A percentile compares a stretch with the other conserved stretches of the same genome.
phyloP scores from a whole-genome alignment of 2,797 vertebrate genomes.

The Threskiornis aethiopicus region DNA sequence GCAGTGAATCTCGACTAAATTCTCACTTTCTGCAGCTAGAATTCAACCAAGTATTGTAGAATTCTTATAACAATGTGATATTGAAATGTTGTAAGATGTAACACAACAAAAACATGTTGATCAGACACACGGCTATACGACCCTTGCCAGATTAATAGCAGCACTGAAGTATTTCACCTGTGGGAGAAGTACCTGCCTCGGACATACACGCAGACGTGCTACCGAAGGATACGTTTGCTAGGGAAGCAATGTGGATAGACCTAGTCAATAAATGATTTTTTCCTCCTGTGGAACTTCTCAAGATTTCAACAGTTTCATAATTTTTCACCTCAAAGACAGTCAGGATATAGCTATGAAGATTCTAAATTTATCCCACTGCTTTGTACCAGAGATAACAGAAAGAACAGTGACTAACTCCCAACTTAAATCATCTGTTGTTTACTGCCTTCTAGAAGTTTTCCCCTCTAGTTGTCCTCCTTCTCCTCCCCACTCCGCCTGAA shows the following conservation, averaged over 20 bases:
- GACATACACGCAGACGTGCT: not conserved
- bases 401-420: not conserved
- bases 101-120: not conserved
- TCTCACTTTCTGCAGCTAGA: not conserved
- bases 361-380: not conserved
- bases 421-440: not conserved
- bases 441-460: not conserved
- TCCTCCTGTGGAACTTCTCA: not conserved
- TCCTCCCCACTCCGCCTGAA: not conserved
- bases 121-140: not conserved
- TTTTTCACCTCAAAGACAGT: not conserved
- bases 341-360: not conserved
- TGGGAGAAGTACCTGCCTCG: not conserved
- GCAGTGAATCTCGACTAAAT: not conserved
- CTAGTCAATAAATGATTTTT: not conserved
- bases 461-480: not conserved
- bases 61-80: not conserved
- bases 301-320: not conserved
- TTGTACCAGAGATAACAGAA: not conserved
- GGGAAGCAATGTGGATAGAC: not conserved
- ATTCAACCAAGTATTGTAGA: not conserved
- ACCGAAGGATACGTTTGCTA: accelerated
- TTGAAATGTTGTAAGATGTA: not conserved
- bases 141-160: not conserved
- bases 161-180: not conserved